Base-by-base conservation (phyloP, 2,888 invertebrate genomes). In the Cephus runcator region DNA sequence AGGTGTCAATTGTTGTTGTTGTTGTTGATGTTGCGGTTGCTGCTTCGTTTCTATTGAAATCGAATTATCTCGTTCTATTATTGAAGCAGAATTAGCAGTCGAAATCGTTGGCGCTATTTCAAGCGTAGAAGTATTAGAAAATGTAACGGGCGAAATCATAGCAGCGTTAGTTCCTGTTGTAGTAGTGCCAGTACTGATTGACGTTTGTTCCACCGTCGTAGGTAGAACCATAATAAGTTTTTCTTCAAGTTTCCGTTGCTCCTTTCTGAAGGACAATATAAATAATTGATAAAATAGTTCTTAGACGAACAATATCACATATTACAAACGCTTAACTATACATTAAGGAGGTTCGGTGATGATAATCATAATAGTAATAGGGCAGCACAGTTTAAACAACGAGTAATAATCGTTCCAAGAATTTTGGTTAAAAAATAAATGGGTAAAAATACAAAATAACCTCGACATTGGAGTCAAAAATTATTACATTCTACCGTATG, bases 41-140 rank as follows among this genome's bases (percentile, higher is more conserved):
- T 80, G 78, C 56, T 83, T 81, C 4, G 77, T 75, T 15, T 82
- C 79, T 56, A 71, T 69, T 34, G 79, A 40, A 34, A 77, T 30
- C 34, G 79, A 3, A 34, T 80, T 30, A 90, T 92, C 69, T 89
- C 89, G 1, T 91, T 93, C 11, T 91, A 93, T 80, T 91, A 92
- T 69, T 84, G 92, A 23, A 92, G 91, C 85, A 91, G 92, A 36
- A 92, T 92, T 23, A 90, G 92, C 80, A 91, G 92, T 34, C 91
- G 92, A n/a, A 89, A 90, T 73, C 90, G 85, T 81, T 91, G 93
- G 12, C 91, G 92, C 1, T 81, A 81, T 12, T 80, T 69, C 23
- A 77, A 77, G 23, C 40, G 92, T 88, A 92, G 79, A 91, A 92
- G 11, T 90, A 87, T 9, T 86, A 82, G 2, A 89, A 85, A 73